These are phyloP conservation scores for Dicyrtoma fusca DNA, from an alignment of 2,888 invertebrate genomes.

Conservation along the genomic window DNA sequence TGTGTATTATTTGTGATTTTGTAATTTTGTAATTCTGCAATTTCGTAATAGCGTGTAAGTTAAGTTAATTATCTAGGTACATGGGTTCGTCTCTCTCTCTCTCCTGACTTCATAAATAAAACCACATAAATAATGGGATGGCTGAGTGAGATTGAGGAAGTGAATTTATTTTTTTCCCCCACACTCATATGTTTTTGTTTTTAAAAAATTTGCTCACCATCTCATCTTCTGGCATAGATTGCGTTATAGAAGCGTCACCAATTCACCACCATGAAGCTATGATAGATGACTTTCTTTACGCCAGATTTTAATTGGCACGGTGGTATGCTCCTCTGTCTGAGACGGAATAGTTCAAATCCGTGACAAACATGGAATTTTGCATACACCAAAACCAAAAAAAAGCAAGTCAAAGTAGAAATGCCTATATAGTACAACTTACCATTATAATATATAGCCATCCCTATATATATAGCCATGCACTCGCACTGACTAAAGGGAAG, in stretches of 20 bases:
- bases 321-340: constrained; percentile 14
- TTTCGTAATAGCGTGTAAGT: background rate
- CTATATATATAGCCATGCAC: too few relatives aligned
- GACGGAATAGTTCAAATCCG: constrained; percentile 8
- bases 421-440: too few relatives aligned
- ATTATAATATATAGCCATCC: too few relatives aligned
- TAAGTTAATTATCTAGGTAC: background rate
- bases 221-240: too few relatives aligned
- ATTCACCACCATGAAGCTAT: constrained; percentile 30
- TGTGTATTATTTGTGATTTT: too few relatives aligned
- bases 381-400: too few relatives aligned
- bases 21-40: too few relatives aligned
- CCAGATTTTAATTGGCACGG: constrained; percentile 29
- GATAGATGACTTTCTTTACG: constrained; percentile 24
- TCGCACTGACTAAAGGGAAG: too few relatives aligned
- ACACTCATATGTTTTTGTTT: background rate
- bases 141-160: too few relatives aligned
- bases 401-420: too few relatives aligned
- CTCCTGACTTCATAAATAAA: background rate
- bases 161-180: background rate
- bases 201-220: background rate
- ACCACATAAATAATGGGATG: background rate
- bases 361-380: constrained; percentile 28
- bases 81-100: too few relatives aligned
- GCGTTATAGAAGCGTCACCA: constrained; percentile 4